phyloP scores from a whole-genome alignment of 2,797 vertebrate species.

The Oreonectes daqikongensis region DNA sequence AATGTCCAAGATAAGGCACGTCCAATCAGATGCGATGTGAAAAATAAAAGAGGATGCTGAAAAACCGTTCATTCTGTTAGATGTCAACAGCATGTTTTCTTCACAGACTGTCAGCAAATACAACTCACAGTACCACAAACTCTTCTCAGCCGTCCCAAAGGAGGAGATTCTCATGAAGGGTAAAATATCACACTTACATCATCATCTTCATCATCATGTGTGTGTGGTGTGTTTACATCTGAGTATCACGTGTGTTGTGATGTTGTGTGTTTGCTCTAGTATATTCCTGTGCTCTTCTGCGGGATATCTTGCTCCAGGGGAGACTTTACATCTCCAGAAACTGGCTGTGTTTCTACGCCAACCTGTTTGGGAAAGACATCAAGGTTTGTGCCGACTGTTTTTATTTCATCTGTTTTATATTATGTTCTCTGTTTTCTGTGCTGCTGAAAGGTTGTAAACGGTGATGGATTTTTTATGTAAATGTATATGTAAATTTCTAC shows the following conservation, averaged over 20 bases:
- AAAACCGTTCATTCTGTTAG: neutral
- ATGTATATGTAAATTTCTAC: no score
- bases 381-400: constrained; percentile 76
- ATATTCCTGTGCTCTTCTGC: constrained; percentile 94
- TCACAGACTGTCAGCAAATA: constrained; percentile 92
- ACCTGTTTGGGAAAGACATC: constrained; percentile 95
- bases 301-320: constrained; percentile 93
- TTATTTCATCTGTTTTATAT: no score
- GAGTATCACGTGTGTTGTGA: neutral
- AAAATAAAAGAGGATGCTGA: neutral
- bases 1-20: no score
- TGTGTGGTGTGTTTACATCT: neutral
- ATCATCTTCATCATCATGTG: neutral
- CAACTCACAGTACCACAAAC: constrained; percentile 95
- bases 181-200: constrained; percentile 59
- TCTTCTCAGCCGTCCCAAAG: constrained; percentile 90
- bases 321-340: constrained; percentile 96
- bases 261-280: constrained; percentile 69
- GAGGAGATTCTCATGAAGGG: constrained; percentile 96
- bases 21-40: neutral
- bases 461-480: no score
- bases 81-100: constrained; percentile 73
- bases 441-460: no score
- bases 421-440: no score
- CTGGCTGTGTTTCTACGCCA: constrained; percentile 97